These are phyloP conservation scores for Melieria picta DNA, from an alignment of 2,888 invertebrate genomes.

Conservation along the genomic window DNA sequence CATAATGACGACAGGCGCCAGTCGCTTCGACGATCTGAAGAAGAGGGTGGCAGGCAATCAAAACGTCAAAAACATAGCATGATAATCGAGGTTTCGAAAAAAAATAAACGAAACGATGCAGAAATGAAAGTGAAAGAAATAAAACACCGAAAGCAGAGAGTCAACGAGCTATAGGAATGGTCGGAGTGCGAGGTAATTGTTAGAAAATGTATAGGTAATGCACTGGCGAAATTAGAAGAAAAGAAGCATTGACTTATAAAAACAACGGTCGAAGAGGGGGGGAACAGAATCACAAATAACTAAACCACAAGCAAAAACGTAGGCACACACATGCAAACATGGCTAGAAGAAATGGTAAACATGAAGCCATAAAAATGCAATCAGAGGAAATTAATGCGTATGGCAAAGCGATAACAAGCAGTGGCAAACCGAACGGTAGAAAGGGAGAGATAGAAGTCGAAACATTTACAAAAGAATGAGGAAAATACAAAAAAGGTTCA, in stretches of 20 bases:
- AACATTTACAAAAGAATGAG: no score
- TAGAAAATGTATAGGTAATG: constrained; percentile 3
- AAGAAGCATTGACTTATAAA: background rate
- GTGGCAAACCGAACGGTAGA: background rate
- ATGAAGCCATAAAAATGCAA: constrained; percentile 59
- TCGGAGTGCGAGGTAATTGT: background rate
- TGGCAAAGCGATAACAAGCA: constrained; percentile 6
- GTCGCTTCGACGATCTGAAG: background rate
- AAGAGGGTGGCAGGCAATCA: background rate
- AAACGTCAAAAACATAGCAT: background rate
- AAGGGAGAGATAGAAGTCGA: no score
- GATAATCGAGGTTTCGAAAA: background rate
- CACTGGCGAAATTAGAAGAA: constrained; percentile 15
- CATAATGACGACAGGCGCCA: no score
- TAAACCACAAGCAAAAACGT: background rate
- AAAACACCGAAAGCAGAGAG: background rate
- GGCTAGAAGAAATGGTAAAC: constrained; percentile 53
- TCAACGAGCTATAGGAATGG: background rate
- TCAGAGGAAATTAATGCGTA: constrained; percentile 47
- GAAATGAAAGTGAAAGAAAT: background rate
- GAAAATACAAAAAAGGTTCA: no score
- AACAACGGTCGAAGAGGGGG: background rate
- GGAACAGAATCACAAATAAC: background rate
- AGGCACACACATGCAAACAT: background rate
- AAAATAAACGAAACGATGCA: background rate